Evolutionary conservation across 2,797 vertebrate species (phyloP).

Genomic region (Thunnus albacares): DNA sequence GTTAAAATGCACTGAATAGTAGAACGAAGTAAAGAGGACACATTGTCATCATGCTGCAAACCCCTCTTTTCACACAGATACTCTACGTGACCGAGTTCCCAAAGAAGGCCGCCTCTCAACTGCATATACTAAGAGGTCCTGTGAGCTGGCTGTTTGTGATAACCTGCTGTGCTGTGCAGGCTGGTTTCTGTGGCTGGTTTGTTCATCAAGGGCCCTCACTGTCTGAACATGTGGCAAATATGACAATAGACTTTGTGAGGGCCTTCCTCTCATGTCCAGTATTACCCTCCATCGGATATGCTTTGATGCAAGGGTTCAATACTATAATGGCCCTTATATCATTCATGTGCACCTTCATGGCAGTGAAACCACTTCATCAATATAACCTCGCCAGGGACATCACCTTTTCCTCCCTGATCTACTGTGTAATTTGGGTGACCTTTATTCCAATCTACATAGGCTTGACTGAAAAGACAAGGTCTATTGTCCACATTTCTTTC

Average conservation of each 20-base stretch:
- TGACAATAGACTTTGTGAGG: constrained; percentile 75
- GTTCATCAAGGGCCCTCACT: constrained; percentile 57
- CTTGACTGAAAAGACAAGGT: constrained; percentile 54
- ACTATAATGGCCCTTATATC: constrained; percentile 82
- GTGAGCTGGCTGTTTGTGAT: constrained; percentile 80
- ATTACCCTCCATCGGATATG: constrained; percentile 81
- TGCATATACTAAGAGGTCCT: constrained; percentile 71
- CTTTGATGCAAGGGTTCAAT: constrained; percentile 85
- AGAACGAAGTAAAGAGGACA: not conserved
- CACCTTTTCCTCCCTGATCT: constrained; percentile 87
- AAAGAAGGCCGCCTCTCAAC: constrained; percentile 62
- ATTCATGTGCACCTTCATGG: constrained; percentile 94
- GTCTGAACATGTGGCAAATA: constrained; percentile 51
- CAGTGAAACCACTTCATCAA: constrained; percentile 77
- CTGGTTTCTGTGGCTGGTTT: constrained; percentile 81
- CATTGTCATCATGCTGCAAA: constrained; percentile 21
- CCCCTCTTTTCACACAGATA: constrained; percentile 72
- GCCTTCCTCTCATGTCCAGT: constrained; percentile 76
- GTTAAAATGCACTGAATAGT: not conserved
- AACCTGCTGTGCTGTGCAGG: constrained; percentile 80
- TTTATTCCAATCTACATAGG: constrained; percentile 89
- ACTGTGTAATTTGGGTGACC: constrained; percentile 89
- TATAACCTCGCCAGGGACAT: constrained; percentile 91
- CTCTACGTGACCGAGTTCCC: constrained; percentile 85
- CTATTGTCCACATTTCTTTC: constrained; percentile 82